Percentiles rank a stretch among this genome's conserved stretches.
phyloP scores from a whole-genome alignment of 2,797 vertebrate genomes.

The Fratercula arctica region DNA sequence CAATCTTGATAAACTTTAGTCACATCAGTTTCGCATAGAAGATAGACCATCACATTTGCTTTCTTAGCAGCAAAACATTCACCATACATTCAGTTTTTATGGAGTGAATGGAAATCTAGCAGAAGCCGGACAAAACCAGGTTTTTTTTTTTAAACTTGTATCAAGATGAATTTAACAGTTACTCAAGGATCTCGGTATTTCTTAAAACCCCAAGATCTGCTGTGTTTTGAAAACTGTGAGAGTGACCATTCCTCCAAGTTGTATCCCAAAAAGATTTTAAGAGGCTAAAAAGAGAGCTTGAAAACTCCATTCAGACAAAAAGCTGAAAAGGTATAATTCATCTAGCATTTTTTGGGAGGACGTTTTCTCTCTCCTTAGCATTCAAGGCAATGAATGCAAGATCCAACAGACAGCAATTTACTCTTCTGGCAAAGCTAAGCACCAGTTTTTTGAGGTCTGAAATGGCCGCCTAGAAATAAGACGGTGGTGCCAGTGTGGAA shows the following conservation, averaged over 20 bases:
- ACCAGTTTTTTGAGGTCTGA: neutral
- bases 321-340: neutral
- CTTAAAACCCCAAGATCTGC: neutral
- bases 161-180: neutral
- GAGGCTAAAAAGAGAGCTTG: neutral
- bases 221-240: neutral
- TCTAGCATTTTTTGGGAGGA: neutral
- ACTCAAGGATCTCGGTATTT: neutral
- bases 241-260: neutral
- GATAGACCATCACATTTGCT: accelerated
- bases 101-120: neutral
- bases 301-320: neutral
- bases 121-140: neutral
- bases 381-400: neutral
- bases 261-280: neutral
- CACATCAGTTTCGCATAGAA: neutral
- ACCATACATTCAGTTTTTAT: neutral
- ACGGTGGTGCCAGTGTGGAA: neutral
- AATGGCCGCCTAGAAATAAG: neutral
- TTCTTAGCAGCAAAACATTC: neutral
- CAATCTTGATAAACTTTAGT: neutral
- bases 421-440: neutral
- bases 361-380: neutral
- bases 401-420: neutral
- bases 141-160: neutral